Evolutionary conservation across 1,140 invertebrate genomes (phyloP), one percentile per base, ranked within the genome.

Genomic region (Coptotermes formosanus): DNA sequence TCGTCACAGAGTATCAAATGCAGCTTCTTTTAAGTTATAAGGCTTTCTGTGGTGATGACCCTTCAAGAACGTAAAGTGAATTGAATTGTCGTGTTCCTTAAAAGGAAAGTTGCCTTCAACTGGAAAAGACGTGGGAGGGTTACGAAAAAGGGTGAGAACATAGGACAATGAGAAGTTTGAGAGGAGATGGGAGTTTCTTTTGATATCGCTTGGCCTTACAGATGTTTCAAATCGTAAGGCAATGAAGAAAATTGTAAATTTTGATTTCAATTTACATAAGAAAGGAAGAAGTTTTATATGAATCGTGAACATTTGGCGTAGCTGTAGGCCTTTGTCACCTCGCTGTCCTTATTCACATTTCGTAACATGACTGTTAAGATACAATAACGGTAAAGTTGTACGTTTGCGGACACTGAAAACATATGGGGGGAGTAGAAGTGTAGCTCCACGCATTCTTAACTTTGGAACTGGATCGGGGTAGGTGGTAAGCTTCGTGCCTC

Each of bases 71-170:
- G 9, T 75, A 30, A 75, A 30, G 64, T 30, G 64, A 75, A 75
- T 75, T 75, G 64, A 75, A 75, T 4, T 30, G 64, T 75, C 64
- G n/a, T 30, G 64, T 75, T 75, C 30, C 64, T 75, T n/a, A 75
- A 30, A 75, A 75, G 64, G n/a, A n/a, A 75, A 75, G n/a, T 75
- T 75, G 64, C 64, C n/a, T 75, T 30, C n/a, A 75, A 30, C 64
- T 75, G 64, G 25, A 75, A 75, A 75, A 75, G 64, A 75, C 64
- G 14, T 6, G 64, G 16, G 64, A n/a, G 9, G n/a, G 25, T 6
- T 75, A 1, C 11, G 25, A 75, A 30, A 30, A 25, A n/a, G n/a
- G n/a, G n/a, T 6, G 64, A 16, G 7, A 16, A 8, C 8, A 64
- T 25, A n/a, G 59, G 25, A 16, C n/a, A 64, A 25, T n/a, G n/a